Base-by-base conservation (phyloP, 2,113 vertebrate species). In the Equus quagga region DNA sequence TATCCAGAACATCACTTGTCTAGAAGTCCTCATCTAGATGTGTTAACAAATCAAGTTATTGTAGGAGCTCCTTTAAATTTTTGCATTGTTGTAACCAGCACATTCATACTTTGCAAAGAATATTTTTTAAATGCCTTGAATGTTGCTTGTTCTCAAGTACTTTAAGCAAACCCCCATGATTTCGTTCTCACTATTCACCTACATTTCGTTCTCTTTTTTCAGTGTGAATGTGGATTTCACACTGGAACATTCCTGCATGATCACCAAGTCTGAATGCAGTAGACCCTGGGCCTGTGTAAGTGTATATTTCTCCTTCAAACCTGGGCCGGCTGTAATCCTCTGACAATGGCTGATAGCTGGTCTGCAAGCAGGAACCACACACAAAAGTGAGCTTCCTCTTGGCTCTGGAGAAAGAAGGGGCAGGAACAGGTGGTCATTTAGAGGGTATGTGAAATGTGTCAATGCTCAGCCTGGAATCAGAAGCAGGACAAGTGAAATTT, bases 281-380 rank as follows among this genome's bases (percentile, higher is more conserved):
- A n/a, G 70, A 10, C n/a, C 26, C 24, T 5, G 21, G 3, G 14
- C 4, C 0, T 12, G 12, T 10, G 2, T 1, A 2, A 11, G 26
- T 70, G 49, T 13, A 9, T 31, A 33, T 51, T 24, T 86, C 62
- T 46, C 44, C 33, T 31, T 58, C 78, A 24, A 8, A 33, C 26
- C 64, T 2, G 15, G 65, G 6, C 13, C 6, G 1, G 15, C 51
- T 44, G 1, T 6, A 33, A 26, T 28, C 49, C 31, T 58, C 60
- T 46, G 41, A 44, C 56, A 15, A 36, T 19, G 73, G 64, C 75
- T n/a, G 62, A 23, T 44, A 46, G 6, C 54, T 19, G 14, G 10
- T 95, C 69, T 92, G 17, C 12, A 89, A 24, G 15, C 51, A 49
- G 87, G 3, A 80, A 54, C 15, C 64, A n/a, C 28, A 67, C 10